Conservation (phyloP, 2,888 invertebrate genomes). For the Ligdia adustata region DNA sequence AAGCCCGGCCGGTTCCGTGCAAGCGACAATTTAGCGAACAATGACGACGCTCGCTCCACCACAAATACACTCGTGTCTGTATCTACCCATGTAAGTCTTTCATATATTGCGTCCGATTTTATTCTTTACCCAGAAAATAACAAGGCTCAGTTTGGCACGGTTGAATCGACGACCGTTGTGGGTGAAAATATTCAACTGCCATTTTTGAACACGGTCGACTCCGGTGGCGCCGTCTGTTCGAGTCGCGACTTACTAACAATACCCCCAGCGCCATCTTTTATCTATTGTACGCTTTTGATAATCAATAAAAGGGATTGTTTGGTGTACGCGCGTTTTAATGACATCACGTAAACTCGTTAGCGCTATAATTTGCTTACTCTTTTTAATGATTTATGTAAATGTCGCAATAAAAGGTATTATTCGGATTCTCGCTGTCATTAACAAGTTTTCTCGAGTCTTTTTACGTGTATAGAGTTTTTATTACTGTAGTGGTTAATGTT, state of each 20-base stretch:
- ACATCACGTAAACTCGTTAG: constrained; percentile 28
- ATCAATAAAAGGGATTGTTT: constrained; percentile 68
- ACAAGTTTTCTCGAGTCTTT: constrained; percentile 4
- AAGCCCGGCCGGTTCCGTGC: constrained; percentile 80
- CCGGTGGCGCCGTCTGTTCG: constrained; percentile 82
- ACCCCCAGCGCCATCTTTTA: constrained; percentile 78
- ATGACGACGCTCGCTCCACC: constrained; percentile 80
- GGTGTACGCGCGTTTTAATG: constrained; percentile 48
- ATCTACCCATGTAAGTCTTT: constrained; percentile 72
- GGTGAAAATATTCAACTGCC: constrained; percentile 82
- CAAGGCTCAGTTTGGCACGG: constrained; percentile 49
- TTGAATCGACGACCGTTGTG: constrained; percentile 48
- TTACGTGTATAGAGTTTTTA: background rate
- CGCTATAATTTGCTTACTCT: constrained; percentile 16
- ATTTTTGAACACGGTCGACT: constrained; percentile 80
- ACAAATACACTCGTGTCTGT: constrained; percentile 75
- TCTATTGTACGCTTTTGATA: constrained; percentile 77
- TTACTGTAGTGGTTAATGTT: background rate
- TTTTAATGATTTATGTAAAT: constrained; percentile 13
- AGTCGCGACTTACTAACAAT: constrained; percentile 72
- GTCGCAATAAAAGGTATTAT: constrained; percentile 15
- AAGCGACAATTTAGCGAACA: constrained; percentile 83
- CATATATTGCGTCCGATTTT: constrained; percentile 39
- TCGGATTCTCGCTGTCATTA: constrained; percentile 11
- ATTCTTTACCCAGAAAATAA: constrained; percentile 37